Evolutionary conservation across 2,797 vertebrate genomes (phyloP).

Genomic region (Ctenopoma multispine): DNA sequence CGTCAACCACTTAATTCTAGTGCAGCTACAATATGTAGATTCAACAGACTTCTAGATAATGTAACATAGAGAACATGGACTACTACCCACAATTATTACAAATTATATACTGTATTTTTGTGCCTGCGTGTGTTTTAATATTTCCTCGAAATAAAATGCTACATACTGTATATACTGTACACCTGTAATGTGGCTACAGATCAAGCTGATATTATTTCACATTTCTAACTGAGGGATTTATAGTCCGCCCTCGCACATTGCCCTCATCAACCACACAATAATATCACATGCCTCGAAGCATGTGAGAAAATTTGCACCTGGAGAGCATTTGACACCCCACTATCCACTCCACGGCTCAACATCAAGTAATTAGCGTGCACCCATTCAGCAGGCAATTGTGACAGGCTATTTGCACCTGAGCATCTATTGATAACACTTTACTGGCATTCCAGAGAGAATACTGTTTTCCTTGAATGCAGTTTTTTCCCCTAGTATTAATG

Average conservation of each 20-base stretch:
- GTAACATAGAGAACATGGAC: not conserved
- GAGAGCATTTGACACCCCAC: slow-evolving; percentile 60
- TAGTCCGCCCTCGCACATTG: slow-evolving; percentile 43
- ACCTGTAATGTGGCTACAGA: slow-evolving; percentile 3
- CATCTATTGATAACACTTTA: slow-evolving; percentile 48
- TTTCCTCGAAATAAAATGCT: not conserved
- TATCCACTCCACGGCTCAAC: slow-evolving; percentile 33
- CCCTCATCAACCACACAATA: slow-evolving; percentile 29
- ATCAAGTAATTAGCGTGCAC: slow-evolving; percentile 49
- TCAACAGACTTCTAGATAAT: not conserved
- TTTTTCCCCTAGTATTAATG: not conserved
- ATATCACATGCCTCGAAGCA: slow-evolving; percentile 36
- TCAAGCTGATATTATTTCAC: slow-evolving; percentile 16
- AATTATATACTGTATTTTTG: not conserved
- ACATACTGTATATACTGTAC: not conserved
- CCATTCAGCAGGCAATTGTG: slow-evolving; percentile 34
- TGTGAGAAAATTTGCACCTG: slow-evolving; percentile 46
- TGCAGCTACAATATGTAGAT: not conserved
- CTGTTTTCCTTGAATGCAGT: not conserved
- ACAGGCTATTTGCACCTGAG: slow-evolving; percentile 38
- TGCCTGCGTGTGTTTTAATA: not conserved
- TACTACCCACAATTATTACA: not conserved
- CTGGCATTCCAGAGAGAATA: slow-evolving; percentile 14
- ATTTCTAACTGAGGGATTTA: slow-evolving; percentile 16
- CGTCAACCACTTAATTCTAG: not conserved